These are phyloP conservation scores for Podarcis muralis DNA, from an alignment of 2,113 vertebrate genomes.

Conservation along the genomic window DNA sequence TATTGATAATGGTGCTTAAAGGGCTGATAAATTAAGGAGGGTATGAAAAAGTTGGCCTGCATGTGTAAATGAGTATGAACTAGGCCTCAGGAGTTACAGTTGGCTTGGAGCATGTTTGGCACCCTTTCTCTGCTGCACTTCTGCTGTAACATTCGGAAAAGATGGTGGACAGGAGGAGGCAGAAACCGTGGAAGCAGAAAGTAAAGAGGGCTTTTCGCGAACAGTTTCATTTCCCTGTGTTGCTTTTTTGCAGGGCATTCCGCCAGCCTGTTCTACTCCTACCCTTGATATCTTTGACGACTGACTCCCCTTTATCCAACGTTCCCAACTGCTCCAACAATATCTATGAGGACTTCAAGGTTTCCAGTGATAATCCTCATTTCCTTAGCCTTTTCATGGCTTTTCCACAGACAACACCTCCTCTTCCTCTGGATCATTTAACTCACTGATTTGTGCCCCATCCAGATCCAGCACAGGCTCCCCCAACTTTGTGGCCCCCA, in stretches of 20 bases:
- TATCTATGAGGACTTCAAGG: background rate
- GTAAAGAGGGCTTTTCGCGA: too few species aligned
- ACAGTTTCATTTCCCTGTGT: background rate
- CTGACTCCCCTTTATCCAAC: background rate
- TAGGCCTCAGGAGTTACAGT: background rate
- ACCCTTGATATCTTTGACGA: background rate
- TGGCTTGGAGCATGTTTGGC: background rate
- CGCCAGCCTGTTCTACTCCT: too few species aligned
- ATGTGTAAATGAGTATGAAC: background rate
- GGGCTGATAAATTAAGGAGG: slow-evolving; percentile 31
- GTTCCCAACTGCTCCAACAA: background rate
- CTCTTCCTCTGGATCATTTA: background rate
- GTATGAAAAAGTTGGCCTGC: background rate
- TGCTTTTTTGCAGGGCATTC: background rate
- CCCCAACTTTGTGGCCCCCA: too few species aligned
- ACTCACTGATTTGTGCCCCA: background rate
- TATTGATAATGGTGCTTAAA: slow-evolving; percentile 26
- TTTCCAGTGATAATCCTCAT: too few species aligned
- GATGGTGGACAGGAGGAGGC: background rate
- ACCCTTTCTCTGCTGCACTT: background rate
- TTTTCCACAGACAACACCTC: background rate
- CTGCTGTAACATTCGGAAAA: background rate
- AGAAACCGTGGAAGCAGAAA: background rate
- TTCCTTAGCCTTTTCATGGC: too few species aligned
- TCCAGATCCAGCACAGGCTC: background rate